These are phyloP conservation scores for Dasyprocta punctata DNA, from an alignment of 2,113 vertebrate genomes.

Conservation along the genomic window DNA sequence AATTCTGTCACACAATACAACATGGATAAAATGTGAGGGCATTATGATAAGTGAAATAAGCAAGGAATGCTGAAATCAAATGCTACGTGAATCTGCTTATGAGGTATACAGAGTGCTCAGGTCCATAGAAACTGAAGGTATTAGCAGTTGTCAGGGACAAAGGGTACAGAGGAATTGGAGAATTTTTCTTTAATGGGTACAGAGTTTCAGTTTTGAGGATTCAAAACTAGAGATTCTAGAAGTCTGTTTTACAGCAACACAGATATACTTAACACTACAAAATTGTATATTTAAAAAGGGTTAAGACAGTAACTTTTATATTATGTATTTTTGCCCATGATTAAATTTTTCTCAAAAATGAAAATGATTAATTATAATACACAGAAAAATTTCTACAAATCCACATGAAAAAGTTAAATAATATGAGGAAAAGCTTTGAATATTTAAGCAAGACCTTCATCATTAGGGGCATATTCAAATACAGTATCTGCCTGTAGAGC, in stretches of 20 bases:
- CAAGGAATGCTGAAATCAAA: not conserved
- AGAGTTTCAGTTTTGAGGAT: not conserved
- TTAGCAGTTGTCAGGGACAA: not conserved
- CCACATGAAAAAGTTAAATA: not conserved
- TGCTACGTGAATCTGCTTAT: not conserved
- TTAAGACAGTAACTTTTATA: not conserved
- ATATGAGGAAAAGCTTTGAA: not conserved
- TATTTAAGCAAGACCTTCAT: not conserved
- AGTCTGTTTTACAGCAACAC: not conserved
- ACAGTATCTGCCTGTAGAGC: not conserved
- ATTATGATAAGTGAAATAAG: not conserved
- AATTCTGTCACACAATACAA: not conserved
- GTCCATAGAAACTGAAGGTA: not conserved
- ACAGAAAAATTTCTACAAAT: not conserved
- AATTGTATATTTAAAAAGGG: not conserved
- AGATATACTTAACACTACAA: not conserved
- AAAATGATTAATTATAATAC: not conserved
- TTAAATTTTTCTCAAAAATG: not conserved
- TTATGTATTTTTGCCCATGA: not conserved
- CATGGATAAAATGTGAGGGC: not conserved
- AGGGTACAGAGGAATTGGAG: not conserved
- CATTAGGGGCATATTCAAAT: not conserved
- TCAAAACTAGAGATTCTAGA: not conserved
- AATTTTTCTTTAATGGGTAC: not conserved
- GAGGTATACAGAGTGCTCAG: not conserved